Evolutionary conservation across 1,140 invertebrate genomes (phyloP), one percentile per base, ranked within the genome.

Genomic region (Choristoneura fumiferana): DNA sequence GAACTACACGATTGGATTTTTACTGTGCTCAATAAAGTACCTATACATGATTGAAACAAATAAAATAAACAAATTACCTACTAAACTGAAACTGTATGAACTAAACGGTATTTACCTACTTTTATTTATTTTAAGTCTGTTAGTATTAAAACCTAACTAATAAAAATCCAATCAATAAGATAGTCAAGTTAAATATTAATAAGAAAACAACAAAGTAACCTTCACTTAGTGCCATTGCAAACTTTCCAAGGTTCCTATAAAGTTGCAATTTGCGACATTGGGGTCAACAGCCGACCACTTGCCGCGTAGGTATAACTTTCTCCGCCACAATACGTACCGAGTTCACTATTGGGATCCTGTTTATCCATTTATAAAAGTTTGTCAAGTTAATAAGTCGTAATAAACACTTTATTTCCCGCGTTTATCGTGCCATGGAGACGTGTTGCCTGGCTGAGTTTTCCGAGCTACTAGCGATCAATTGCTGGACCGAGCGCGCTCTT

Each of bases 321-420:
- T 63, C 67, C 49, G 13, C 56, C 10, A 10, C 49, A 8, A 39
- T 14, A 37, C 63, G 58, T 63, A 69, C 63, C 67, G 14, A 61
- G 58, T 33, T 64, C 59, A 14, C 38, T 52, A 33, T 60, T 63
- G 35, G 45, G 57, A 14, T 62, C 56, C 45, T 60, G 59, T 60
- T 62, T 49, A 37, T 65, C 63, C 63, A 65, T 65, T 62, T 13
- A 60, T 9, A 45, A 14, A 54, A 34, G 12, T 6, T 17, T 49
- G 18, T 54, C 35, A 54, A 36, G 15, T 54, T 14, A 35, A 54
- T 33, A 36, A 17, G 12, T 14, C 10, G 10, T 54, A 54, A n/a
- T 36, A 35, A 36, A 54, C 53, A 54, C 29, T 15, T 13, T 6
- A 37, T 54, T 54, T 29, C 22, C 22, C 22, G 22, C 22, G 43